A percentile compares a stretch with the other conserved stretches of the same genome.
phyloP scores from a whole-genome alignment of 2,797 vertebrate species.

The Graptemys geographica region DNA sequence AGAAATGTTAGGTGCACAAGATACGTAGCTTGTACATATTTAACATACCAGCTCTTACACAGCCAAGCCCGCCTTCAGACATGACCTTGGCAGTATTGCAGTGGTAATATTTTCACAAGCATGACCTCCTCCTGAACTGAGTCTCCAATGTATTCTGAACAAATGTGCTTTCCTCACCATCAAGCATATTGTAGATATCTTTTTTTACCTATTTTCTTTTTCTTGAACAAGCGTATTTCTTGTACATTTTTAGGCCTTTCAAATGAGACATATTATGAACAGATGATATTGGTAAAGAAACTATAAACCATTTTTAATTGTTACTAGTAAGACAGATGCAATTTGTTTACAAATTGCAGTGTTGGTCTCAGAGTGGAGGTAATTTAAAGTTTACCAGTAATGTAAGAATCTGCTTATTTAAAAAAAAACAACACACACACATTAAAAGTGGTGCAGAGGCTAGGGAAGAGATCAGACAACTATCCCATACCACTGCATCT shows the following conservation, averaged over 20 bases:
- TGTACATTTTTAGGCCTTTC: rapidly evolving
- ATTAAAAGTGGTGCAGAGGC: background rate
- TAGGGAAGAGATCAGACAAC: too few species aligned
- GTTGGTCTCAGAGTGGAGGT: background rate
- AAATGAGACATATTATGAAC: rapidly evolving
- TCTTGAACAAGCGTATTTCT: background rate
- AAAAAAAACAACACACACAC: background rate
- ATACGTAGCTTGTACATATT: background rate
- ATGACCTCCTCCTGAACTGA: slow-evolving; percentile 24
- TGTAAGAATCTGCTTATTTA: background rate
- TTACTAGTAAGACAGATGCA: background rate
- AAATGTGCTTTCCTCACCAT: slow-evolving; percentile 53
- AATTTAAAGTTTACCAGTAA: background rate
- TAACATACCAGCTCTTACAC: background rate
- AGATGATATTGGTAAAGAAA: rapidly evolving
- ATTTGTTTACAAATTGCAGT: background rate
- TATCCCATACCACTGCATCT: background rate
- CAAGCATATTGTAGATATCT: slow-evolving; percentile 39
- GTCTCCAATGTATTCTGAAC: slow-evolving; percentile 67
- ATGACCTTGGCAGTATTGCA: background rate
- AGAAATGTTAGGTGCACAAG: background rate
- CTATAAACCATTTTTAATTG: background rate
- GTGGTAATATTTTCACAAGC: slow-evolving; percentile 55
- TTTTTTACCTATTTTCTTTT: slow-evolving; percentile 15
- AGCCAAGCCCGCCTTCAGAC: background rate